Evolutionary conservation across 2,113 vertebrate genomes (phyloP), one percentile per base, ranked within the genome.

Genomic region (Rhabdomys dilectus): DNA sequence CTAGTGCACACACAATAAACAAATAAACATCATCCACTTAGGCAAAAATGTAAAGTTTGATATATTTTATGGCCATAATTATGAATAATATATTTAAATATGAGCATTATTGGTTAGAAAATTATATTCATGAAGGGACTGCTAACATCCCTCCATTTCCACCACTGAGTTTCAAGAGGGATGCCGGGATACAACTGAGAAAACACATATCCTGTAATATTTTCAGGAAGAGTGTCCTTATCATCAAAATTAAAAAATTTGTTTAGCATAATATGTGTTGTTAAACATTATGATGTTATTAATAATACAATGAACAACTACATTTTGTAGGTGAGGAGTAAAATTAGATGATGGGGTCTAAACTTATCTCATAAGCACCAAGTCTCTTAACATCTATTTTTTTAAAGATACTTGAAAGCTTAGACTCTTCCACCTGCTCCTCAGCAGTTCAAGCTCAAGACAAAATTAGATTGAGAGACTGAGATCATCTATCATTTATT

Each of bases 1-100:
- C 5, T 62, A 15, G 66, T 48, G 9, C 24, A 48, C 10, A 66
- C 84, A 48, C 45, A 68, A 36, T 85, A 39, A 29, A 42, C 39
- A 84, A 8, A 22, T 68, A 51, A 4, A 13, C 9, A 48, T 36
- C 13, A 36, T 34, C 0, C 9, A 56, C 22, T 22, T 12, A 56
- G 19, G 10, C 9, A 68, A 68, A 80, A 81, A 70, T 13, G 80
- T 21, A 92, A 36, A 56, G 3, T 7, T 36, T 72, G 15, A 36
- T n/a, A 72, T 72, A n/a, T n/a, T n/a, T 19, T n/a, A n/a, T n/a
- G 70, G 70, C 34, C 56, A 34, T 82, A 75, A 66, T 34, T 53
- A 56, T 22, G 92, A 82, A 8, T 76, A 53, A 66, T 94, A 96
- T 86, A 11, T 90, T 88, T 26, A 89, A 2, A 19, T 88, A 36